Evolutionary conservation across 1,140 invertebrate species (phyloP), one percentile per base, ranked within the genome.

Genomic region (Whitmania pigra): DNA sequence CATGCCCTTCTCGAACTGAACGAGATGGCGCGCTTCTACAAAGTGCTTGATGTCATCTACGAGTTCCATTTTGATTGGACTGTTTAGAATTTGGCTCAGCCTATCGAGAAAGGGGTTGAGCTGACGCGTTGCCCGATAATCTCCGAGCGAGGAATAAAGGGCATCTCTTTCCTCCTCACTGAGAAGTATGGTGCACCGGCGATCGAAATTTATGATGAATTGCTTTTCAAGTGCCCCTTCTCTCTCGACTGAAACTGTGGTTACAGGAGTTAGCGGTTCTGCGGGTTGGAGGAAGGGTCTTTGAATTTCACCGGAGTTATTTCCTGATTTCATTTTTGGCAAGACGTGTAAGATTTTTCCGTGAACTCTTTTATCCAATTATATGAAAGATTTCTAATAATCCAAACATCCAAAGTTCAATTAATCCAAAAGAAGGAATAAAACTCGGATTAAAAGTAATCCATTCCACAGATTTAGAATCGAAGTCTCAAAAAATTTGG

Each of bases 1-100:
- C 29, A 63, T 25, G 22, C 18, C 29, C 22, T 31, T 22, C 22
- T 63, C 57, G 29, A 63, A 63, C 22, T 22, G 22, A 22, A 25
- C 57, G 29, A 63, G 57, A 63, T 63, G 57, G 15, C 57, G 57
- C 11, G 7, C 29, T 25, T 63, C 57, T 25, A 63, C 57, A n/a
- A 63, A 63, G 57, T 63, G 29, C 29, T 31, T 63, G 57, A 63
- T 20, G 20, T 63, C 57, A n/a, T 63, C 57, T 6, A 63, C 57
- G 29, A 63, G 57, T 20, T 63, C 57, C 57, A 63, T 63, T 63
- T 63, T 63, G 57, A 63, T 63, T n/a, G 57, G 57, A 63, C 57
- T 63, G 57, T 63, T 31, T 22, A 63, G 57, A 63, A 63, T 63
- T n/a, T 63, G 57, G 15, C 57, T 63, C 57, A 63, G 22, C 57